These are phyloP conservation scores for Cyclophora punctaria DNA, from an alignment of 2,888 invertebrate species.

Conservation along the genomic window DNA sequence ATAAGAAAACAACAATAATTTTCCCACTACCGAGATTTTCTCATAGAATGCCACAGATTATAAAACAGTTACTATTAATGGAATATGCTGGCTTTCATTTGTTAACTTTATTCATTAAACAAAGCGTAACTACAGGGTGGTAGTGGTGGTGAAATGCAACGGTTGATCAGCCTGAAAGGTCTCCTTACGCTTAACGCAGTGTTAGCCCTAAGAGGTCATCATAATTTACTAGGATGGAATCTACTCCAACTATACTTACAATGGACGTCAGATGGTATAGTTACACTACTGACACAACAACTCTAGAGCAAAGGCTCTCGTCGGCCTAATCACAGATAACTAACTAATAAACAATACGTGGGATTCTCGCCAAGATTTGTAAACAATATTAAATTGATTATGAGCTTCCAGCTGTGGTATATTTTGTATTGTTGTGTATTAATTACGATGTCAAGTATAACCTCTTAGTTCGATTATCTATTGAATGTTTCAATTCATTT, in stretches of 20 bases:
- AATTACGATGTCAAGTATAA: conserved; percentile 11
- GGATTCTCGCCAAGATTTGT: conserved; percentile 7
- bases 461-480: background rate
- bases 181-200: background rate
- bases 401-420: conserved; percentile 1
- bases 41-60: background rate
- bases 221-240: conserved; percentile 14
- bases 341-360: too few relatives aligned
- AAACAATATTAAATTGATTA: conserved; percentile 26
- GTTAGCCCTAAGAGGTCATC: conserved; percentile 6
- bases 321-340: too few relatives aligned
- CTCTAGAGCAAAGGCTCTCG: too few relatives aligned
- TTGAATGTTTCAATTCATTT: too few relatives aligned
- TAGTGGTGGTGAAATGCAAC: too few relatives aligned
- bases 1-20: background rate
- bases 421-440: conserved; percentile 7
- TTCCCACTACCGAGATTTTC: background rate
- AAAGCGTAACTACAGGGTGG: too few relatives aligned
- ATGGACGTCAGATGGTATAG: too few relatives aligned
- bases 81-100: too few relatives aligned
- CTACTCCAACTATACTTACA: too few relatives aligned
- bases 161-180: too few relatives aligned
- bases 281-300: too few relatives aligned
- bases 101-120: too few relatives aligned
- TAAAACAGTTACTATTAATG: background rate